phyloP scores from a whole-genome alignment of 2,113 vertebrate genomes.

The Leucosticte australis region DNA sequence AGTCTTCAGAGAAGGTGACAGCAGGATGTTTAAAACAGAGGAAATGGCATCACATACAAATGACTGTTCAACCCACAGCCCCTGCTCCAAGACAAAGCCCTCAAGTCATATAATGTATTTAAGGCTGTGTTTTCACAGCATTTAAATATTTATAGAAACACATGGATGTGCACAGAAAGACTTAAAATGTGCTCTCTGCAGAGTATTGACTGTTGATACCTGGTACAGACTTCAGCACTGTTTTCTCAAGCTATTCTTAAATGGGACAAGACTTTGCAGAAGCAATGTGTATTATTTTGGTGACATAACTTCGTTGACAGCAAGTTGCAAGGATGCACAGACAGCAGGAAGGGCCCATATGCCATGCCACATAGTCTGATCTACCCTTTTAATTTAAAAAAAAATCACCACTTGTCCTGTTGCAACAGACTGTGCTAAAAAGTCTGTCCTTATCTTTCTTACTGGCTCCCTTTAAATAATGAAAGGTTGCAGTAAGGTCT shows the following conservation, averaged over 20 bases:
- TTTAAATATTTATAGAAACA: background rate
- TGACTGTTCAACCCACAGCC: background rate
- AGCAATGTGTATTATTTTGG: background rate
- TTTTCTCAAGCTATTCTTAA: background rate
- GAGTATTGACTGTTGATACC: background rate
- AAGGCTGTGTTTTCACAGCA: background rate
- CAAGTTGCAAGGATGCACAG: background rate
- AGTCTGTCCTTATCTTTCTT: background rate
- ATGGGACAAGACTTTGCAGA: background rate
- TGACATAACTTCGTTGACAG: background rate
- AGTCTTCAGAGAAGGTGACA: background rate
- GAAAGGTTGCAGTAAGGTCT: background rate
- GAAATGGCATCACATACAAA: background rate
- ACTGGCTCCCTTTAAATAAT: background rate
- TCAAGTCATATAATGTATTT: background rate
- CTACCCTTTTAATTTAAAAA: background rate
- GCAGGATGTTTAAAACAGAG: background rate
- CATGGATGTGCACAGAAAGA: background rate
- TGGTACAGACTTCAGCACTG: background rate
- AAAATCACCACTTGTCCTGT: background rate
- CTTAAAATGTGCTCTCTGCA: background rate
- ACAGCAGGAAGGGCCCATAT: background rate
- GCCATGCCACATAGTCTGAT: background rate
- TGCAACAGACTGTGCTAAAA: background rate
- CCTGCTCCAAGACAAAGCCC: background rate